Conservation (phyloP, 2,113 vertebrate species). For the Tetrao urogallus region DNA sequence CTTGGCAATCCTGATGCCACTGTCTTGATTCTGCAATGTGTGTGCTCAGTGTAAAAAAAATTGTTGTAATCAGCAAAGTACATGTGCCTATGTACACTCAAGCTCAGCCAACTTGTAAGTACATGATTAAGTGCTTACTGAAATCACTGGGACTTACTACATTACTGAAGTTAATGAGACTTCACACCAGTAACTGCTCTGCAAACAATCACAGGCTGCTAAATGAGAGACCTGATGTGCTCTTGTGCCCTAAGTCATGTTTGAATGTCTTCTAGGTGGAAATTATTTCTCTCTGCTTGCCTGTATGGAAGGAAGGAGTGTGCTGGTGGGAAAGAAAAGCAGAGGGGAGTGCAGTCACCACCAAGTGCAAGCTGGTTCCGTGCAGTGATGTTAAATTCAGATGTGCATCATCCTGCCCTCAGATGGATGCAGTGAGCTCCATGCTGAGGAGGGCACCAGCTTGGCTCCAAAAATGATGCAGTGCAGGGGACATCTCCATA, state of each 20-base stretch:
- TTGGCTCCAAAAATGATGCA: fast-evolving
- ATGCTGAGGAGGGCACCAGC: fast-evolving
- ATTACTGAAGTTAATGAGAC: neutral
- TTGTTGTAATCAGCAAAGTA: neutral
- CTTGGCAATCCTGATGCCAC: neutral
- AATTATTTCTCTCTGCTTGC: fast-evolving
- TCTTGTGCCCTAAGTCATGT: neutral
- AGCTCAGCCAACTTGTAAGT: neutral
- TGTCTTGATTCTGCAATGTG: neutral
- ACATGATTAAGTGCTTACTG: conserved; percentile 10
- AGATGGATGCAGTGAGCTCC: fast-evolving
- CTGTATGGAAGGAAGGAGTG: fast-evolving
- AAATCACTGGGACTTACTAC: neutral
- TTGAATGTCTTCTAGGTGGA: neutral
- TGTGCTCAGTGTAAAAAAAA: conserved; percentile 19
- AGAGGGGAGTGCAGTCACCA: fast-evolving
- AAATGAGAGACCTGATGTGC: neutral
- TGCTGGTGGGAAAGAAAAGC: neutral
- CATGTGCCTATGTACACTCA: neutral
- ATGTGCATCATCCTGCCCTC: neutral
- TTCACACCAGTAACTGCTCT: neutral
- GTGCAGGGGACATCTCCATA: neutral
- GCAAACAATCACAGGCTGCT: neutral
- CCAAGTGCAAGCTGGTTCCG: fast-evolving
- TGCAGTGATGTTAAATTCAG: fast-evolving